Percentiles rank a stretch among this genome's conserved stretches.
Conservation (phyloP, 2,888 invertebrate species). For the Ochropleura plecta region DNA sequence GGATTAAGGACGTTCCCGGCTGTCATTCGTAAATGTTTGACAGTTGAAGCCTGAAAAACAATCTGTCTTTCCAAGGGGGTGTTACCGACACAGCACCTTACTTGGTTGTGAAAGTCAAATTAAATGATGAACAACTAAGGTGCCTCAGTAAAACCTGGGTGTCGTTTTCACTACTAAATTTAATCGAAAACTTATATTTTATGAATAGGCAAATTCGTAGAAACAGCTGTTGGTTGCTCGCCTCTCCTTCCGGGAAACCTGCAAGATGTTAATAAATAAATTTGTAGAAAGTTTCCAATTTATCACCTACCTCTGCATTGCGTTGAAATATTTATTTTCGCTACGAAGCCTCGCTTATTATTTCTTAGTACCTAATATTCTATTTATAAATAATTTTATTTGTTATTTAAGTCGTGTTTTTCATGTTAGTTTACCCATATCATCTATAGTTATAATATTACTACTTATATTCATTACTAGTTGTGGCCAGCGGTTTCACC, state of each 20-base stretch:
- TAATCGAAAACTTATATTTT: constrained; percentile 1
- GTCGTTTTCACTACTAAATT: not conserved
- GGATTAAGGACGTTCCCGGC: not conserved
- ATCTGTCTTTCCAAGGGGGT: not conserved
- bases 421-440: too few relatives aligned
- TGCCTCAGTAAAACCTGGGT: not conserved
- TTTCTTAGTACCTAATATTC: not conserved
- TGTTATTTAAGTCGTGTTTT: not conserved
- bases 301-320: constrained; percentile 4
- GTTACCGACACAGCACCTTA: not conserved
- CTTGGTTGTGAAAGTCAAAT: not conserved
- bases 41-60: not conserved
- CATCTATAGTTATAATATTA: not conserved
- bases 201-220: not conserved
- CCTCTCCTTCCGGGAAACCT: not conserved
- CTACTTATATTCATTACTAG: too few relatives aligned
- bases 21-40: not conserved
- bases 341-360: not conserved
- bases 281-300: constrained; percentile 3
- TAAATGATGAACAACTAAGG: not conserved
- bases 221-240: not conserved
- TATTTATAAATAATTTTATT: not conserved
- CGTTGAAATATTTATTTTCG: constrained; percentile 12
- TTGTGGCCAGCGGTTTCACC: too few relatives aligned
- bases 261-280: constrained; percentile 32